Evolutionary conservation across 2,113 vertebrate genomes (phyloP).

Genomic region (Condylura cristata): DNA sequence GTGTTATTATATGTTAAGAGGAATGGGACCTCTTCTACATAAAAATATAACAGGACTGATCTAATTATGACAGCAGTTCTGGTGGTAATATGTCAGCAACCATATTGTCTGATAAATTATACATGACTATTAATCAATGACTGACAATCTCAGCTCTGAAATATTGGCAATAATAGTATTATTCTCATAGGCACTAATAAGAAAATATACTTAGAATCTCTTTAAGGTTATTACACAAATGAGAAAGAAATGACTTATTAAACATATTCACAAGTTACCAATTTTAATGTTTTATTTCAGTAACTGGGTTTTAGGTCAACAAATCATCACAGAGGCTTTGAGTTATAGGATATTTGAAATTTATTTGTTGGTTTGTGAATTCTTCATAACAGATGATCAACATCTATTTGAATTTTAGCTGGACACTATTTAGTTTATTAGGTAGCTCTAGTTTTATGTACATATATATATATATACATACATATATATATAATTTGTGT

Average conservation of each 20-base stretch:
- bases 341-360: slow-evolving; percentile 10
- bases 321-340: background rate
- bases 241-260: slow-evolving; percentile 28
- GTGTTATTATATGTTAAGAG: background rate
- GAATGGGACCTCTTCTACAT: background rate
- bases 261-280: background rate
- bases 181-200: slow-evolving; percentile 53
- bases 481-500: background rate
- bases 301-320: background rate
- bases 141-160: slow-evolving; percentile 3
- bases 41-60: background rate
- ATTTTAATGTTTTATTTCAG: background rate
- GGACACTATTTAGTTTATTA: background rate
- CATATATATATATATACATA: too few species aligned
- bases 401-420: background rate
- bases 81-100: background rate
- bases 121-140: slow-evolving; percentile 13
- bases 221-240: slow-evolving; percentile 41
- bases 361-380: background rate
- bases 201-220: slow-evolving; percentile 52
- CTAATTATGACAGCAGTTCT: background rate
- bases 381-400: background rate
- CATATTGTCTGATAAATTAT: slow-evolving; percentile 38
- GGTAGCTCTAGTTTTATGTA: background rate
- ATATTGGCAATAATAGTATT: slow-evolving; percentile 27